Conservation (phyloP, 2,113 vertebrate species). For the Oxygymnocypris stewartii region DNA sequence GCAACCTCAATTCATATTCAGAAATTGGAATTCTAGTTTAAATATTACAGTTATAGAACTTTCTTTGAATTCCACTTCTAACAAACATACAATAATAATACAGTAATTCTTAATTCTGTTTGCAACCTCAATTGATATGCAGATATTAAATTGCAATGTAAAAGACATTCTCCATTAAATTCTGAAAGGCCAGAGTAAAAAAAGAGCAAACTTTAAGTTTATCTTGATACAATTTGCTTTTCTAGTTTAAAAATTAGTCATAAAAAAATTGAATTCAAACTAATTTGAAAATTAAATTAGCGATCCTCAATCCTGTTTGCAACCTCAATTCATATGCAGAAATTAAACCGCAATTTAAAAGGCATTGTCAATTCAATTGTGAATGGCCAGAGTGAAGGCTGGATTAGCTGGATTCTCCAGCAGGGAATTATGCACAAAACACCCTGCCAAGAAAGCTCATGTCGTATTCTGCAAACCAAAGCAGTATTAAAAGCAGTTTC, state of each 20-base stretch:
- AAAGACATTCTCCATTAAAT: not conserved
- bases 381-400: not conserved
- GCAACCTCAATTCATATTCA: no score
- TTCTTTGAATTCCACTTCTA: not conserved
- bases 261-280: no score
- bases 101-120: not conserved
- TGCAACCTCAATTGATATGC: not conserved
- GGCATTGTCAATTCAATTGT: not conserved
- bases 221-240: no score
- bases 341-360: not conserved
- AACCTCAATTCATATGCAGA: not conserved
- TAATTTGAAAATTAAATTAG: not conserved
- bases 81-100: not conserved
- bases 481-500: not conserved
- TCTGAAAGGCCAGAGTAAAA: not conserved
- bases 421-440: not conserved
- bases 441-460: constrained; percentile 14
- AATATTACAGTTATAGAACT: no score
- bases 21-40: no score
- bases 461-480: not conserved
- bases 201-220: not conserved
- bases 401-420: not conserved
- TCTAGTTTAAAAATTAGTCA: no score
- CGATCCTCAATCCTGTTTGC: not conserved
- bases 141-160: not conserved